phyloP scores from a whole-genome alignment of 2,888 invertebrate species.

The Drosophila kuntzei region DNA sequence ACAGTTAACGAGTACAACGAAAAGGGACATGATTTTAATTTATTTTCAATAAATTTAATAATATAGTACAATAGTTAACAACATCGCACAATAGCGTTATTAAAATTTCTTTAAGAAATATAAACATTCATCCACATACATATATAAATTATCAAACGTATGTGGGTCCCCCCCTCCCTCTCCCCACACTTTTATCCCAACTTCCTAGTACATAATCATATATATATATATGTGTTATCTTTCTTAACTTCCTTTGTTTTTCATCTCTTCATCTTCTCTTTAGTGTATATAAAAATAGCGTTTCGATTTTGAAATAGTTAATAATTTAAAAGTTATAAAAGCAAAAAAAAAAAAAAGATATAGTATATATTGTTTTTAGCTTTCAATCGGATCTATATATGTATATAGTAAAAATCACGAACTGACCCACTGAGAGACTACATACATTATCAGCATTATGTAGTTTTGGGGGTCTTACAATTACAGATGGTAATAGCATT shows the following conservation, averaged over 20 bases:
- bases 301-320: constrained; percentile 61
- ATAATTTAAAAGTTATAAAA: constrained; percentile 52
- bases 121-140: constrained; percentile 80
- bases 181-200: constrained; percentile 22
- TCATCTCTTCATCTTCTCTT: constrained; percentile 26
- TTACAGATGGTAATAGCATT: constrained; percentile 53
- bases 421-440: constrained; percentile 38
- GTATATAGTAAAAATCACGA: constrained; percentile 47
- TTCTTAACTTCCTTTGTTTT: constrained; percentile 1
- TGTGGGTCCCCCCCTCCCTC: constrained; percentile 49
- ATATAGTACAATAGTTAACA: constrained; percentile 83
- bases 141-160: constrained; percentile 66
- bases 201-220: constrained; percentile 35
- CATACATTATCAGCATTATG: constrained; percentile 51
- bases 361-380: constrained; percentile 36
- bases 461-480: constrained; percentile 32
- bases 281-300: constrained; percentile 70
- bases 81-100: constrained; percentile 85
- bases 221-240: constrained; percentile 14
- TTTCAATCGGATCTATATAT: constrained; percentile 33
- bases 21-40: constrained; percentile 76
- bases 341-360: constrained; percentile 35
- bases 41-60: constrained; percentile 81
- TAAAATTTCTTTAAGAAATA: constrained; percentile 85
- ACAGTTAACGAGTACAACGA: constrained; percentile 54